Base-by-base conservation (phyloP, 2,888 invertebrate species). In the Timema cristinae region DNA sequence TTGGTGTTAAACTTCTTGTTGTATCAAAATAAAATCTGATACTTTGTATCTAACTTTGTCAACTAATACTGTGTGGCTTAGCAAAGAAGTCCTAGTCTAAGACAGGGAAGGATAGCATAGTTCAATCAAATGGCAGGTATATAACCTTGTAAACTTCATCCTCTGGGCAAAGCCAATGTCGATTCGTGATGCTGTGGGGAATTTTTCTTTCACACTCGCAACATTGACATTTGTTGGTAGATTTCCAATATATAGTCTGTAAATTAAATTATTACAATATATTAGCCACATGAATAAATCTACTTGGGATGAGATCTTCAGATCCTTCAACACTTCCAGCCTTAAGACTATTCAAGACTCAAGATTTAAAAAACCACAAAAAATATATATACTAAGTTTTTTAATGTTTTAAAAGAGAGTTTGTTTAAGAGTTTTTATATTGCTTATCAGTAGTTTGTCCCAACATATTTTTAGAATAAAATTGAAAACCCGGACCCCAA, bases 131-230 rank as follows among this genome's bases (percentile, higher is more conserved):
- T 32, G 32, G 32, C 32, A 32, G 32, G 32, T 32, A 32, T 32
- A 32, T 50, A 78, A 86, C 79, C 89, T 83, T 4, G 90, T 89
- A 75, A 86, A 87, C 77, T 88, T 87, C 85, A 89, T 87, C 80
- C 87, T 88, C 78, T 89, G 88, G 1, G 89, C 88, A 76, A 86
- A 88, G 9, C 90, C 89, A 74, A 90, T 87, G 79, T 90, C 90
- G 66, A 89, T 87, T 68, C 89, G 83, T 66, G 84, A 83, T 6
- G 87, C 86, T 66, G 85, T 86, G 0, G 88, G 87, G 79, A 87
- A 89, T 75, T 86, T 86, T 73, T 84, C 85, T 75, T 88, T 87
- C 13, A 90, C 86, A 75, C 86, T 85, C 72, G 86, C 86, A 56
- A 88, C 86, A 56, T 87, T 87, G 66, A 90, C 86, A 75, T 87